phyloP scores from a whole-genome alignment of 2,113 vertebrate genomes.

The Strix uralensis region DNA sequence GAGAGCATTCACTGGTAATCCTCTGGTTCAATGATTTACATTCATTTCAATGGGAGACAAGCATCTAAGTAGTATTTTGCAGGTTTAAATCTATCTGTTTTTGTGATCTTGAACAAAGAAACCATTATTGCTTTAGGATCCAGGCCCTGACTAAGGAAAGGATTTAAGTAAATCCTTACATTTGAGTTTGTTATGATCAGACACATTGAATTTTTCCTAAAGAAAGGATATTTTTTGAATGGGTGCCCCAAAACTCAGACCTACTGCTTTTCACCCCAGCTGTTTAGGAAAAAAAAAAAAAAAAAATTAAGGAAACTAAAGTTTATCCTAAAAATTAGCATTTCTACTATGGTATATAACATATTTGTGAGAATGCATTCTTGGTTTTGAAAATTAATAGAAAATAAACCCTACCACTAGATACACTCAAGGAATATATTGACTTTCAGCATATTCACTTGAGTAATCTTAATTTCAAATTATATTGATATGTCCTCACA shows the following conservation, averaged over 20 bases:
- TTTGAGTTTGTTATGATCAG: background rate
- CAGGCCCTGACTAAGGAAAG: background rate
- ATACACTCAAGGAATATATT: background rate
- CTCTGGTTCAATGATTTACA: background rate
- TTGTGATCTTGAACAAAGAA: background rate
- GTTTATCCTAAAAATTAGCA: background rate
- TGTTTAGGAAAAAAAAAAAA: background rate
- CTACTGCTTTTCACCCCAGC: background rate
- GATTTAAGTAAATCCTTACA: background rate
- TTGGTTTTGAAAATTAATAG: background rate
- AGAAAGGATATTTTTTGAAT: background rate
- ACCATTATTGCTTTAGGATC: background rate
- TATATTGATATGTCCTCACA: background rate
- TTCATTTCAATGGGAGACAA: background rate
- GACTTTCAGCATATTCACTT: background rate
- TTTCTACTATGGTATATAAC: background rate
- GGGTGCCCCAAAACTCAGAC: background rate
- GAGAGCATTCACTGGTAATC: background rate
- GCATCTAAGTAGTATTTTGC: background rate
- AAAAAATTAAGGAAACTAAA: background rate
- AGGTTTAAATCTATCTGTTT: background rate
- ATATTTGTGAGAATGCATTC: background rate
- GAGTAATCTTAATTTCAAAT: conserved; percentile 1
- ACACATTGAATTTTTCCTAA: background rate
- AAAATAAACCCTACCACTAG: background rate